These are phyloP conservation scores for Larimichthys polyactis DNA, from an alignment of 2,113 vertebrate genomes.

Conservation along the genomic window DNA sequence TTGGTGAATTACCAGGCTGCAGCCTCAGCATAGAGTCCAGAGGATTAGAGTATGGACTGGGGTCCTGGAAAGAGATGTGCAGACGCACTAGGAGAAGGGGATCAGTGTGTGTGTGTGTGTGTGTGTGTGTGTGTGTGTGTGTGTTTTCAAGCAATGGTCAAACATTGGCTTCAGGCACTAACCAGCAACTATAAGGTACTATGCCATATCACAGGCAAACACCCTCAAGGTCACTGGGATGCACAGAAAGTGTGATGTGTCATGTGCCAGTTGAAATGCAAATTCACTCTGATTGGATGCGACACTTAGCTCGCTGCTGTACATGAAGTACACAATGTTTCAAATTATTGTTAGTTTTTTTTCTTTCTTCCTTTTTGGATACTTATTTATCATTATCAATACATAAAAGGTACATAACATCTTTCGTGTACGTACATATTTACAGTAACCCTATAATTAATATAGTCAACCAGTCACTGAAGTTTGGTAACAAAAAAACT, in stretches of 20 bases:
- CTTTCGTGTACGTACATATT: not conserved
- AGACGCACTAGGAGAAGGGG: conserved; percentile 50
- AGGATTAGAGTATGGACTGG: conserved; percentile 76
- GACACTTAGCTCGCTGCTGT: not conserved
- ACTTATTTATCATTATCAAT: not conserved
- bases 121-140: conserved; percentile 35
- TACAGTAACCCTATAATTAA: not conserved
- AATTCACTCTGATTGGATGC: not conserved
- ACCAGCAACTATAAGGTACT: conserved; percentile 28
- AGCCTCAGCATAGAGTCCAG: conserved; percentile 79
- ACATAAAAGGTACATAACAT: not conserved
- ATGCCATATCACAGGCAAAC: conserved; percentile 33
- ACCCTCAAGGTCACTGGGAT: conserved; percentile 61
- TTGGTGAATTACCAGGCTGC: conserved; percentile 81
- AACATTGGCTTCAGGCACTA: conserved; percentile 42
- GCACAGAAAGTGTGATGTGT: conserved; percentile 1
- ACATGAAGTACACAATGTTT: not conserved
- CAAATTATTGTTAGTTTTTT: not conserved
- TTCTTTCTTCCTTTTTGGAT: not conserved
- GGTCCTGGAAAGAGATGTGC: conserved; percentile 71
- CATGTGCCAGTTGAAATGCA: not conserved
- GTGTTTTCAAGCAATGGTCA: conserved; percentile 43
- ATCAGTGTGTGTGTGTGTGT: conserved; percentile 52
- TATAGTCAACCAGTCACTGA: not conserved
- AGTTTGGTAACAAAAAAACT: too few species aligned